A percentile compares a stretch with the other conserved stretches of the same genome.
Conservation (phyloP, 2,113 vertebrate species). For the Chinchilla lanigera region DNA sequence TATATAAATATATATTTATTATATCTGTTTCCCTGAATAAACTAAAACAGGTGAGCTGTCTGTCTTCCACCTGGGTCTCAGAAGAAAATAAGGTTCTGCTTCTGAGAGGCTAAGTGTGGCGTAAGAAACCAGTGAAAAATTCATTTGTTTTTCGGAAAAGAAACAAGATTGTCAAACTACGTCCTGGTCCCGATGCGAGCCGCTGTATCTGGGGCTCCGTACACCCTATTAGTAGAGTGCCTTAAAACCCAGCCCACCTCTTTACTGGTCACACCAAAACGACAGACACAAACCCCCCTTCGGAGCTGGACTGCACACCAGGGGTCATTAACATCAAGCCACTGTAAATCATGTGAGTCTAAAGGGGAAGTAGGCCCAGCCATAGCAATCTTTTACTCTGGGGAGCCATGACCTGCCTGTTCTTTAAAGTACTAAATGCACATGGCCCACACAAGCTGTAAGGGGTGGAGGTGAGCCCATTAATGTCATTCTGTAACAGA, state of each 20-base stretch:
- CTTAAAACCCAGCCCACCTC: not conserved
- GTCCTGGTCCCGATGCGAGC: not conserved
- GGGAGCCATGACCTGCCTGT: not conserved
- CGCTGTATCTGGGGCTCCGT: not conserved
- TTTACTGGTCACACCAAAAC: not conserved
- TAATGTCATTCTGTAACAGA: not conserved
- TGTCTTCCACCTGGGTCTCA: not conserved
- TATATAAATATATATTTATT: not conserved
- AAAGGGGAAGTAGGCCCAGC: not conserved
- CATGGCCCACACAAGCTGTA: not conserved
- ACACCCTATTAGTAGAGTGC: not conserved
- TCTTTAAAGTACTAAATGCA: conserved; percentile 6
- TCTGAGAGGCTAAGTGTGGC: not conserved
- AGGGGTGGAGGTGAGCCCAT: not conserved
- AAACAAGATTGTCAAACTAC: not conserved
- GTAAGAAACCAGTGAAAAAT: not conserved
- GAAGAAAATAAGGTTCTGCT: not conserved
- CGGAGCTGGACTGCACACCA: not conserved
- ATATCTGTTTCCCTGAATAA: conserved; percentile 1
- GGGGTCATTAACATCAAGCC: not conserved
- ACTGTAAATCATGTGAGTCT: not conserved
- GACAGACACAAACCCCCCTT: not conserved
- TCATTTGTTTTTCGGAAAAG: conserved; percentile 24
- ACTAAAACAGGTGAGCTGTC: conserved; percentile 1
- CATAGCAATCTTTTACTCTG: not conserved